These are phyloP conservation scores for Onychorhynchus coronatus DNA, from an alignment of 2,113 vertebrate genomes.

Conservation along the genomic window DNA sequence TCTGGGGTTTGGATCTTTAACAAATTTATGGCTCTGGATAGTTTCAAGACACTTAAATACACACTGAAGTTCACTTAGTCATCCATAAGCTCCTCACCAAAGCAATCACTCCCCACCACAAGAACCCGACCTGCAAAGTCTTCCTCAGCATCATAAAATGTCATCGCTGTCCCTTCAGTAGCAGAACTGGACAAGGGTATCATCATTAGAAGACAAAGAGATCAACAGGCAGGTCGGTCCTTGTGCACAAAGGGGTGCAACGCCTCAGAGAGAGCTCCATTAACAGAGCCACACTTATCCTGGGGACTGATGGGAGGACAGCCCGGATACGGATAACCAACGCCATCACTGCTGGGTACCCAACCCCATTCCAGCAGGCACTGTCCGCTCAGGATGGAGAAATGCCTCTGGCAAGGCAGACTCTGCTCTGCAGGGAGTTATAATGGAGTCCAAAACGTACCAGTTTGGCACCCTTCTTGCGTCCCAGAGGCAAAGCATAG, in stretches of 20 bases:
- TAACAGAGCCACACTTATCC: neutral
- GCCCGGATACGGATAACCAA: neutral
- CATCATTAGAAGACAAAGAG: constrained; percentile 81
- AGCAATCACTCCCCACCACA: neutral
- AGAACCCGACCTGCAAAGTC: constrained; percentile 15
- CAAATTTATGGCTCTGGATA: neutral
- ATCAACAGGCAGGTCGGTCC: neutral
- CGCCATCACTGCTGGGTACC: rapidly evolving
- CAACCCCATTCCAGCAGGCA: neutral
- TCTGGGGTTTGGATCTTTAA: neutral
- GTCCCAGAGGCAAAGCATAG: constrained; percentile 91
- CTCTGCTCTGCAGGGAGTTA: neutral
- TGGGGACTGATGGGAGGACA: rapidly evolving
- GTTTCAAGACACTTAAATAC: neutral
- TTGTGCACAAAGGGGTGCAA: neutral
- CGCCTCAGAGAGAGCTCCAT: neutral
- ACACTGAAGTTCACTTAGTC: neutral
- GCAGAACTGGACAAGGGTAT: constrained; percentile 92
- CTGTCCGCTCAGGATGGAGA: rapidly evolving
- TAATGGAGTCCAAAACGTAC: constrained; percentile 50
- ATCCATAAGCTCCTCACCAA: neutral
- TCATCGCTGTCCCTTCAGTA: constrained; percentile 86
- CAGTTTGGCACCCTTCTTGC: constrained; percentile 98
- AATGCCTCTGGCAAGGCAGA: neutral
- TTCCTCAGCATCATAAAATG: constrained; percentile 78